Evolutionary conservation across 2,888 invertebrate genomes (phyloP).

Genomic region (Plusia festucae): DNA sequence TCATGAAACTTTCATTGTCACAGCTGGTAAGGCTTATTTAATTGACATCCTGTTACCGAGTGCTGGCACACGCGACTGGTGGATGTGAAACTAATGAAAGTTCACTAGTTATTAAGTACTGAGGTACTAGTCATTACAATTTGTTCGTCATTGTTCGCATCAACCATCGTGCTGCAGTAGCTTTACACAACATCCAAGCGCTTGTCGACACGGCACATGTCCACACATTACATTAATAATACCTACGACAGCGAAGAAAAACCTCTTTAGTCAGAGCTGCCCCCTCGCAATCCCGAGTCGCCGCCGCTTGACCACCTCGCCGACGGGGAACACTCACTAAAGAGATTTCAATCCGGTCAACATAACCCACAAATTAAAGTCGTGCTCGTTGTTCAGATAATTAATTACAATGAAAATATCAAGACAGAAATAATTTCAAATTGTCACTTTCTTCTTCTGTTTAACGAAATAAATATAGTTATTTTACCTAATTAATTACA

Average conservation of each 20-base stretch:
- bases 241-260: slow-evolving; percentile 59
- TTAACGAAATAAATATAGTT: slow-evolving; percentile 88
- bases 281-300: slow-evolving; percentile 49
- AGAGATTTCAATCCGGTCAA: slow-evolving; percentile 66
- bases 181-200: slow-evolving; percentile 61
- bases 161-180: slow-evolving; percentile 51
- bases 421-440: slow-evolving; percentile 89
- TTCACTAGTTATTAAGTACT: slow-evolving; percentile 77
- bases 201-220: slow-evolving; percentile 75
- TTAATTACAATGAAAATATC: slow-evolving; percentile 84
- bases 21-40: slow-evolving; percentile 83
- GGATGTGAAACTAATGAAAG: slow-evolving; percentile 78
- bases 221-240: slow-evolving; percentile 73
- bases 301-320: slow-evolving; percentile 39
- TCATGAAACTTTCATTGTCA: slow-evolving; percentile 76
- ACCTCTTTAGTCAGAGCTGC: slow-evolving; percentile 62
- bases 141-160: slow-evolving; percentile 56
- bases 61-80: slow-evolving; percentile 64
- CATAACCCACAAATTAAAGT: slow-evolving; percentile 76
- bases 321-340: slow-evolving; percentile 57
- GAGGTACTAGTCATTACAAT: slow-evolving; percentile 69
- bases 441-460: slow-evolving; percentile 78
- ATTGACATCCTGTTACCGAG: slow-evolving; percentile 82
- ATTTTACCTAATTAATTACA: slow-evolving; percentile 87
- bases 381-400: slow-evolving; percentile 79